phyloP scores from a whole-genome alignment of 2,888 invertebrate genomes.

The Hyalella azteca region DNA sequence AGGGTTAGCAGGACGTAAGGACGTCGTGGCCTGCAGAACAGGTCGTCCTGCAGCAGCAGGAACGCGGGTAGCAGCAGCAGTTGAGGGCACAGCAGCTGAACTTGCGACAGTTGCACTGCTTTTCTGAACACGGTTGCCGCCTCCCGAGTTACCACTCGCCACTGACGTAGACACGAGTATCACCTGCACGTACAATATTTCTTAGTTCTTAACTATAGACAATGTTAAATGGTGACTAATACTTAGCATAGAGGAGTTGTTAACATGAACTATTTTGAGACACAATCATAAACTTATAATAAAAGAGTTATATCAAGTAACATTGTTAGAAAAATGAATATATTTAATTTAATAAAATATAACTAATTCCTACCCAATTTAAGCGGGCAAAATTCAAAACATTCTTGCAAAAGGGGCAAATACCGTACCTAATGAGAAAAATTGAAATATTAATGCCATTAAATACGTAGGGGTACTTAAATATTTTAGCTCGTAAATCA shows the following conservation, averaged over 20 bases:
- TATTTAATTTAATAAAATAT: too few relatives aligned
- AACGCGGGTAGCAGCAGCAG: background rate
- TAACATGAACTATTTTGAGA: background rate
- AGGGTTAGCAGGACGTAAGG: background rate
- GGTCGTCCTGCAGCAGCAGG: background rate
- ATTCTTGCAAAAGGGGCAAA: too few relatives aligned
- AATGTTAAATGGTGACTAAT: background rate
- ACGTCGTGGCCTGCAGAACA: background rate
- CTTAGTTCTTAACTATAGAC: too few relatives aligned
- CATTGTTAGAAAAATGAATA: background rate
- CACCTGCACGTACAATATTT: slow-evolving; percentile 15
- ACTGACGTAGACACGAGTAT: slow-evolving; percentile 40
- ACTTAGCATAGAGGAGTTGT: too few relatives aligned
- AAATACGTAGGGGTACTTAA: too few relatives aligned
- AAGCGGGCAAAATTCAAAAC: too few relatives aligned
- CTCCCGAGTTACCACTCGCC: slow-evolving; percentile 14
- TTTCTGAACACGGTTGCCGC: background rate
- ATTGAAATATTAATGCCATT: too few relatives aligned
- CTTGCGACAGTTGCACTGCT: background rate
- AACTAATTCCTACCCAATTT: too few relatives aligned
- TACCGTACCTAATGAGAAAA: too few relatives aligned
- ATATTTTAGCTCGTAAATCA: too few relatives aligned
- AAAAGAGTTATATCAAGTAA: background rate
- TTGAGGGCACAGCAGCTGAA: background rate
- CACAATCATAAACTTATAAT: background rate